A percentile compares a stretch with the other conserved stretches of the same genome.
Evolutionary conservation across 2,113 vertebrate genomes (phyloP).

Genomic region (Bettongia penicillata): DNA sequence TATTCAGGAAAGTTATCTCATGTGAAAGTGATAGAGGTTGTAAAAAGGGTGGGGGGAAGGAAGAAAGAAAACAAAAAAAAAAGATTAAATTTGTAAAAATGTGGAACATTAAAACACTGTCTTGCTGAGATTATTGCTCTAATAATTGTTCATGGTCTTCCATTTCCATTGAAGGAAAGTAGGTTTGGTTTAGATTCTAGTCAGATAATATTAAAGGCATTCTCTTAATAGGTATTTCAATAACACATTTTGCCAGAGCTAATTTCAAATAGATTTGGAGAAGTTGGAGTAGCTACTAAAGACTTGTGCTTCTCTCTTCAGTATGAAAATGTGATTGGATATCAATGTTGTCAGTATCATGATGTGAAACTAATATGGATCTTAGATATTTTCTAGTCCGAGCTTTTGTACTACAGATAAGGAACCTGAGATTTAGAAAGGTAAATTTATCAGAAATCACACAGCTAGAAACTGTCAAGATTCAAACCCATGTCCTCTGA

Average conservation of each 20-base stretch:
- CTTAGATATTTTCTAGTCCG: not conserved
- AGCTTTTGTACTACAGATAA: not conserved
- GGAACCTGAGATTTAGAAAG: not conserved
- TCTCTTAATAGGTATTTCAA: conserved; percentile 54
- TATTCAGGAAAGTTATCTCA: not conserved
- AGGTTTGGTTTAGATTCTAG: conserved; percentile 17
- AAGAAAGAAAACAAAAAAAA: not conserved
- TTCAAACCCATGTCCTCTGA: not conserved
- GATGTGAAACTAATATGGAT: not conserved
- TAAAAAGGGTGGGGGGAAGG: not conserved
- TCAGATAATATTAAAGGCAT: conserved; percentile 34
- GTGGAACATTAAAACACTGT: conserved; percentile 69
- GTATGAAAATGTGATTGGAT: conserved; percentile 9
- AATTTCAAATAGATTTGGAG: conserved; percentile 21
- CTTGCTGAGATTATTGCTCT: conserved; percentile 52
- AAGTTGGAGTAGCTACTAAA: not conserved
- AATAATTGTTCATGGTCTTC: conserved; percentile 38
- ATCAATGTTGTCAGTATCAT: not conserved
- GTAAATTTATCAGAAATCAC: not conserved
- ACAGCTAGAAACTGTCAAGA: not conserved
- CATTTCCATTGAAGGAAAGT: conserved; percentile 37
- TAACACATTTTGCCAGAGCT: conserved; percentile 18
- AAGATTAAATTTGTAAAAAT: not conserved
- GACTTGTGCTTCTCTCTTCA: conserved; percentile 26
- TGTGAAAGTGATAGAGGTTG: conserved; percentile 7